Evolutionary conservation across 2,888 invertebrate genomes (phyloP).

Genomic region (Alitta virens): DNA sequence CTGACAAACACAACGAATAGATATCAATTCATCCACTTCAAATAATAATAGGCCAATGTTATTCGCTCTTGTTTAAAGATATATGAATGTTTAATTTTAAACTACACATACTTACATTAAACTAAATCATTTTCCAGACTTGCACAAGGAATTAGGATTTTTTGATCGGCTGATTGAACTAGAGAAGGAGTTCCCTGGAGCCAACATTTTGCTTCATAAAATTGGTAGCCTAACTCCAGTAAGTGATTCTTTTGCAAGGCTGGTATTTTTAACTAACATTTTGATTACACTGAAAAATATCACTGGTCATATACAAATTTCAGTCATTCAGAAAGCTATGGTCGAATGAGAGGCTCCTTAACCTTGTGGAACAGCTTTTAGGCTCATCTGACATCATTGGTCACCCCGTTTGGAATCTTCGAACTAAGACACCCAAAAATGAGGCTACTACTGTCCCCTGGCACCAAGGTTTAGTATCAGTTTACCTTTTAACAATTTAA

Average conservation of each 20-base stretch:
- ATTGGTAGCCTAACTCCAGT: conserved; percentile 43
- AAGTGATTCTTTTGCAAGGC: neutral
- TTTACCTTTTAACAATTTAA: too few species aligned
- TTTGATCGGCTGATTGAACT: conserved; percentile 45
- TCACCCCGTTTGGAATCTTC: conserved; percentile 52
- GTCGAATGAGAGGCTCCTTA: conserved; percentile 46
- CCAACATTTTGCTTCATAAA: conserved; percentile 48
- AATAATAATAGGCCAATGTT: too few species aligned
- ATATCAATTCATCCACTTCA: too few species aligned
- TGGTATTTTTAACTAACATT: too few species aligned
- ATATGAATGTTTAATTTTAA: too few species aligned
- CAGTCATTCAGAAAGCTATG: conserved; percentile 45
- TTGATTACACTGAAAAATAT: too few species aligned
- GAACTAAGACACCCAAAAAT: conserved; percentile 50
- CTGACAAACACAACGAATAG: too few species aligned
- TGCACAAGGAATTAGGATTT: conserved; percentile 41
- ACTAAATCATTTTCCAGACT: conserved; percentile 32
- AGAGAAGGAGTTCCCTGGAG: conserved; percentile 47
- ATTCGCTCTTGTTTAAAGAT: too few species aligned
- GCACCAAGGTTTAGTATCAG: conserved; percentile 57
- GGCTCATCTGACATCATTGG: conserved; percentile 47
- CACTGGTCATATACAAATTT: too few species aligned
- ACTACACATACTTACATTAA: too few species aligned
- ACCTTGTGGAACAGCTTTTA: conserved; percentile 49
- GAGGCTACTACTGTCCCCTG: conserved; percentile 51